phyloP scores from a whole-genome alignment of 2,888 invertebrate genomes.

The Zaprionus bogoriensis region DNA sequence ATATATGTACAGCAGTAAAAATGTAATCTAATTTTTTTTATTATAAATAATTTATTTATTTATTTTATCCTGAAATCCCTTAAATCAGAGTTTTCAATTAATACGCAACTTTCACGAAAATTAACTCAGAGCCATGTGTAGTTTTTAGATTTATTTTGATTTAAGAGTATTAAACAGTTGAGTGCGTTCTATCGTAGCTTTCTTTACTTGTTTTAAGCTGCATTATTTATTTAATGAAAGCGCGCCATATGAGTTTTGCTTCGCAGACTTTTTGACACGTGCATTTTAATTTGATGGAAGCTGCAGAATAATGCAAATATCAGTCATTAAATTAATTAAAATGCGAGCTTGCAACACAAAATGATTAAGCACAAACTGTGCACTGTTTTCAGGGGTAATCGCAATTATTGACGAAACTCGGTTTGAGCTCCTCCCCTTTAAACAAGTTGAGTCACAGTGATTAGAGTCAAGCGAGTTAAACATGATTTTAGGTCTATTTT shows the following conservation, averaged over 20 bases:
- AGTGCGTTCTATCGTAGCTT: background rate
- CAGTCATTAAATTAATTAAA: conserved; percentile 68
- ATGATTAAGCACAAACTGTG: conserved; percentile 40
- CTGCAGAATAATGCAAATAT: conserved; percentile 55
- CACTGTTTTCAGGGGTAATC: background rate
- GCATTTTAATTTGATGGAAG: conserved; percentile 50
- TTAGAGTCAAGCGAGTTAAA: conserved; percentile 17
- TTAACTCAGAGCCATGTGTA: too few relatives aligned
- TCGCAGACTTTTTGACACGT: conserved; percentile 37
- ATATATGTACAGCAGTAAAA: too few relatives aligned
- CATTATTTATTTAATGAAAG: conserved; percentile 47
- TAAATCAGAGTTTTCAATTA: too few relatives aligned
- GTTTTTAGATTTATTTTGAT: too few relatives aligned
- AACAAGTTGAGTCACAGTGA: conserved; percentile 9
- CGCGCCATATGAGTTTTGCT: conserved; percentile 9
- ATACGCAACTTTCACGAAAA: too few relatives aligned
- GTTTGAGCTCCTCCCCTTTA: too few relatives aligned
- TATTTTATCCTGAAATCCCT: too few relatives aligned
- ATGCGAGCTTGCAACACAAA: conserved; percentile 29
- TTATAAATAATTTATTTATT: too few relatives aligned
- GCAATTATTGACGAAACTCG: too few relatives aligned
- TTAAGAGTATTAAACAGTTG: background rate
- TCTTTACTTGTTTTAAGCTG: conserved; percentile 1
- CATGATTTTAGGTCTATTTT: conserved; percentile 3
- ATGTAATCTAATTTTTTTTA: too few relatives aligned